Percentiles rank a stretch among this genome's conserved stretches.
Conservation (phyloP, 2,113 vertebrate species). For the Antennarius striatus region DNA sequence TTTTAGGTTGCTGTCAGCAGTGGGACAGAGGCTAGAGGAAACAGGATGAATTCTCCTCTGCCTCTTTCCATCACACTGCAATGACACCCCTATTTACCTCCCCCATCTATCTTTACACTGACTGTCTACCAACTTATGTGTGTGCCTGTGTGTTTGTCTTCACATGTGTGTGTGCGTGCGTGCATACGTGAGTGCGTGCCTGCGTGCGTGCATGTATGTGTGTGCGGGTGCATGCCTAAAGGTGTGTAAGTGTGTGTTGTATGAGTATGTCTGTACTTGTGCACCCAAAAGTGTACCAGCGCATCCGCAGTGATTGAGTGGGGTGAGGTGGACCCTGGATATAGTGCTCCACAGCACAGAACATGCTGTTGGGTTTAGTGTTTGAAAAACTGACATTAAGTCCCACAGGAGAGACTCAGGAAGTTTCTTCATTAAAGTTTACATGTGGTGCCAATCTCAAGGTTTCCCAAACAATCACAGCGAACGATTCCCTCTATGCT, state of each 20-base stretch:
- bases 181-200: slow-evolving; percentile 7
- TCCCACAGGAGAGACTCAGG: slow-evolving; percentile 26
- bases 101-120: slow-evolving; percentile 72
- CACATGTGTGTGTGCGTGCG: slow-evolving; percentile 6
- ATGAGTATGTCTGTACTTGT: not conserved
- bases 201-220: not conserved
- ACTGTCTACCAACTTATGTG: slow-evolving; percentile 57
- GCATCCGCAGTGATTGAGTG: slow-evolving; percentile 54
- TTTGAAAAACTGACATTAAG: slow-evolving; percentile 9
- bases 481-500: slow-evolving; percentile 37
- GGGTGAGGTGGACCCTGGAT: slow-evolving; percentile 50
- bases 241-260: not conserved
- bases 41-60: slow-evolving; percentile 77
- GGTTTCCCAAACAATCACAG: slow-evolving; percentile 40
- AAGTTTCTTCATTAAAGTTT: slow-evolving; percentile 53
- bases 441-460: slow-evolving; percentile 10
- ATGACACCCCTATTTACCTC: slow-evolving; percentile 79
- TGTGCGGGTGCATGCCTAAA: slow-evolving; percentile 26
- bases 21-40: slow-evolving; percentile 73
- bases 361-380: slow-evolving; percentile 33
- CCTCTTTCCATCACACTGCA: slow-evolving; percentile 75
- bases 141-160: slow-evolving; percentile 9
- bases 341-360: slow-evolving; percentile 30
- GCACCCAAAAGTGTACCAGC: slow-evolving; percentile 40
- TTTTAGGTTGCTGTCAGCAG: slow-evolving; percentile 76